Conservation (phyloP, 2,888 invertebrate species). For the Mantis religiosa region DNA sequence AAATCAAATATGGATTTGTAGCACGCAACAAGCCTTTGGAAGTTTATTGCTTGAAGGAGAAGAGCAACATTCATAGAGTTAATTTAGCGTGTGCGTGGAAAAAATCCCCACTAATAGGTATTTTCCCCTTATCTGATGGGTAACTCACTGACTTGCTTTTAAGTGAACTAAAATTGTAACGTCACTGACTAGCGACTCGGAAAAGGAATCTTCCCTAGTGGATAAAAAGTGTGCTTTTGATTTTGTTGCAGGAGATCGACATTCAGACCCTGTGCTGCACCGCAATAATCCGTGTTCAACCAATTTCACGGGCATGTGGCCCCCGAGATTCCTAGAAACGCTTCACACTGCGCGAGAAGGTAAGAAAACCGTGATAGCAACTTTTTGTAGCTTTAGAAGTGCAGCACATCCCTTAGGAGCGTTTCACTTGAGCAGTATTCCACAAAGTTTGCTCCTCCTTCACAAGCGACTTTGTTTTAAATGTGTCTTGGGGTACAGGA, state of each 20-base stretch:
- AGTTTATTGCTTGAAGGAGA: too few species aligned
- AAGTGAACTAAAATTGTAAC: not conserved
- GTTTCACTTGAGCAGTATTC: not conserved
- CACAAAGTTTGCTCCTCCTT: not conserved
- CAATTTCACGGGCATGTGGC: constrained; percentile 11
- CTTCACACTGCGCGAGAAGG: not conserved
- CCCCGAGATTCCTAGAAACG: not conserved
- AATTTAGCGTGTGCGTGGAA: too few species aligned
- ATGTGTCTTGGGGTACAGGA: too few species aligned
- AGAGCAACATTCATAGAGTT: too few species aligned
- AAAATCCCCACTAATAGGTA: too few species aligned
- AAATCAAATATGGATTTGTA: too few species aligned
- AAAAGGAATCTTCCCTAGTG: not conserved
- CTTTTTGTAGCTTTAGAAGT: not conserved
- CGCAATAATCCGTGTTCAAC: not conserved
- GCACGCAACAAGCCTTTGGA: too few species aligned
- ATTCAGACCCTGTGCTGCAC: not conserved
- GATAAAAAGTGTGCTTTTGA: not conserved
- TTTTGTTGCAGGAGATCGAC: not conserved
- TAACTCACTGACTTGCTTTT: not conserved
- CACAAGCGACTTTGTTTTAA: not conserved
- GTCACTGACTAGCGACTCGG: not conserved
- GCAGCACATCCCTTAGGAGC: not conserved
- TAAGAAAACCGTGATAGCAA: not conserved
- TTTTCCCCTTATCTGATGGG: too few species aligned